Evolutionary conservation across 2,113 vertebrate genomes (phyloP).

Genomic region (Bothrops jararaca): DNA sequence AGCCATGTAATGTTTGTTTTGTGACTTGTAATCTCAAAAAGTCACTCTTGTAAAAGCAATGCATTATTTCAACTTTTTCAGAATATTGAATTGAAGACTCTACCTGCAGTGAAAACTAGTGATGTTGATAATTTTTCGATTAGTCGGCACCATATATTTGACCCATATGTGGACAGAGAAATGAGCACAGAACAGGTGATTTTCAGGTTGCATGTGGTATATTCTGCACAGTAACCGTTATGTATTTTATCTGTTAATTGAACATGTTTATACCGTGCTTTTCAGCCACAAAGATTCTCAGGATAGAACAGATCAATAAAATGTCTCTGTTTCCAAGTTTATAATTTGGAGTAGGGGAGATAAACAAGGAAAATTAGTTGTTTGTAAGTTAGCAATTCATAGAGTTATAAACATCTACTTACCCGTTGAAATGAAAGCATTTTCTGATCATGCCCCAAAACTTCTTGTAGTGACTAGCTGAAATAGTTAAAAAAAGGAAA

Average conservation of each 20-base stretch:
- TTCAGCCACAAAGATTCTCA: not conserved
- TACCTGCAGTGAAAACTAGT: conserved; percentile 61
- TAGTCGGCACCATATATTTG: conserved; percentile 79
- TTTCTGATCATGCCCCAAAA: not conserved
- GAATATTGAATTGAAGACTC: conserved; percentile 71
- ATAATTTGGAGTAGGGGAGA: not conserved
- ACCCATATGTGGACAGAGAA: conserved; percentile 76
- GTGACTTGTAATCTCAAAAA: conserved; percentile 26
- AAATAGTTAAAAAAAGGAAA: not conserved
- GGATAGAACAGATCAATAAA: not conserved
- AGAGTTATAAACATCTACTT: not conserved
- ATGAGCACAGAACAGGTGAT: conserved; percentile 73
- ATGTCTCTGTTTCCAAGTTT: not conserved
- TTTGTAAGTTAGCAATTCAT: not conserved
- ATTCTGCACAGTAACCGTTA: rapidly evolving
- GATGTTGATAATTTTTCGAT: conserved; percentile 72
- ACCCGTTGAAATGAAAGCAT: not conserved
- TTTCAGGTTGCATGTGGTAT: not conserved
- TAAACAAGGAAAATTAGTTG: not conserved
- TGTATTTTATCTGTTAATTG: not conserved
- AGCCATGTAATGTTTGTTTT: not conserved
- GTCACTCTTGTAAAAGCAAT: conserved; percentile 4
- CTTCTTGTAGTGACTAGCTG: not conserved
- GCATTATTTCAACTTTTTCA: conserved; percentile 53
- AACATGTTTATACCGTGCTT: not conserved